Base-by-base conservation (phyloP, 2,888 invertebrate species). In the Tanytarsus gracilentus region DNA sequence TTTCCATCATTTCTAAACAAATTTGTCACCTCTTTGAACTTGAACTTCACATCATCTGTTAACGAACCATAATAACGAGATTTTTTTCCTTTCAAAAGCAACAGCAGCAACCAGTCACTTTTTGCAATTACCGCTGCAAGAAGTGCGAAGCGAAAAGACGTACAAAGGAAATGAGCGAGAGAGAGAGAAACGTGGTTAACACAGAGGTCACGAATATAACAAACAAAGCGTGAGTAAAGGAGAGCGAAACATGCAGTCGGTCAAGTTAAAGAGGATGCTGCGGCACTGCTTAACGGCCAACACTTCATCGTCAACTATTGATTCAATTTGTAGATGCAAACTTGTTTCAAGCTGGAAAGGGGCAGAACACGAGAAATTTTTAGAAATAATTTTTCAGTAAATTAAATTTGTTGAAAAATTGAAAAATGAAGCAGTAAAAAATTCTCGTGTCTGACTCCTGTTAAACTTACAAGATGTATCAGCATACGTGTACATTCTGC, bases 201-300 rank as follows among this genome's bases (percentile, higher is more conserved):
- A 58, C 29, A 14, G 25, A 58, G 58, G 58, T 58, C 58, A 58
- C 21, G 48, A 58, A n/a, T 58, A 58, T 58, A 53, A 58, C 58
- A 48, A 58, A 58, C 58, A 58, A 48, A 29, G 14, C 44, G 21
- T 44, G 11, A 49, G 23, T 30, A 30, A 51, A 26, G 30, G n/a
- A 55, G 23, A 30, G 23, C n/a, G n/a, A n/a, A n/a, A 33, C 26
- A 23, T 55, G 55, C 26, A 55, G 40, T 55, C 40, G 55, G 39
- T 55, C 55, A 55, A 23, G 53, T 36, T 51, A 21, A 36, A n/a
- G 44, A 58, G 44, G 58, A 58, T 58, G 48, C 30, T 21, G 18
- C 51, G n/a, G 8, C 51, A 30, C 21, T 30, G 25, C 27, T 51
- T 44, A n/a, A n/a, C n/a, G n/a, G n/a, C n/a, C n/a, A n/a, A n/a